Evolutionary conservation across 2,888 invertebrate species (phyloP).

Genomic region (Drosophila tanythrix): DNA sequence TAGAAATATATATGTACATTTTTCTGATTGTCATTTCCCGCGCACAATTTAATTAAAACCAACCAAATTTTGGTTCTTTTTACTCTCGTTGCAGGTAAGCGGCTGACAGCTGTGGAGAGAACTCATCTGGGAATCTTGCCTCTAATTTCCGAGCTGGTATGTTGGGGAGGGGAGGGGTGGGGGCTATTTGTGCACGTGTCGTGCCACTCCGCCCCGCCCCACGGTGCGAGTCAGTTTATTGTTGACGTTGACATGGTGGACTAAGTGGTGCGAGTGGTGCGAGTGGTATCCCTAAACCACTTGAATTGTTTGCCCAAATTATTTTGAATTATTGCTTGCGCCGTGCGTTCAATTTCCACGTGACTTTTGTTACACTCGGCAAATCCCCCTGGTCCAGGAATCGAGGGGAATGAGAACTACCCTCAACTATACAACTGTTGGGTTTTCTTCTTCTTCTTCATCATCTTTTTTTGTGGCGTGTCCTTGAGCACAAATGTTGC

Average conservation of each 20-base stretch:
- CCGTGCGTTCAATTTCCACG: conserved; percentile 48
- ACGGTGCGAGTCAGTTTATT: conserved; percentile 21
- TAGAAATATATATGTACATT: conserved; percentile 8
- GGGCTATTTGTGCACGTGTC: conserved; percentile 58
- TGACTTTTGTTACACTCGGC: conserved; percentile 48
- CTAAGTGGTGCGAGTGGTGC: conserved; percentile 7
- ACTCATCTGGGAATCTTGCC: conserved; percentile 20
- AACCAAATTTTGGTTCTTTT: conserved; percentile 14
- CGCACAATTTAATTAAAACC: conserved; percentile 51
- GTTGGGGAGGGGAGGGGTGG: not conserved
- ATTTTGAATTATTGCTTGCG: conserved; percentile 67
- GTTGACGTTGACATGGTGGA: conserved; percentile 37
- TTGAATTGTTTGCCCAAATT: conserved; percentile 74
- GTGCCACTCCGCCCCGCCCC: conserved; percentile 13
- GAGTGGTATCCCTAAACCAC: conserved; percentile 53
- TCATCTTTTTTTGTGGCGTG: conserved; percentile 32
- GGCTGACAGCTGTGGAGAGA: conserved; percentile 37
- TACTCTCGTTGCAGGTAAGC: conserved; percentile 65
- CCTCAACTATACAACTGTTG: conserved; percentile 22
- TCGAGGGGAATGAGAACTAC: conserved; percentile 17
- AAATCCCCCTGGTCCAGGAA: not conserved
- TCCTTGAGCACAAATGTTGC: conserved; percentile 79
- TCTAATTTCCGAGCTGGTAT: conserved; percentile 32
- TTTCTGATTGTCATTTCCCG: conserved; percentile 27
- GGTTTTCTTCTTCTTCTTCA: not conserved